These are phyloP conservation scores for Lichenostomus cassidix DNA, from an alignment of 2,113 vertebrate species.

Conservation along the genomic window DNA sequence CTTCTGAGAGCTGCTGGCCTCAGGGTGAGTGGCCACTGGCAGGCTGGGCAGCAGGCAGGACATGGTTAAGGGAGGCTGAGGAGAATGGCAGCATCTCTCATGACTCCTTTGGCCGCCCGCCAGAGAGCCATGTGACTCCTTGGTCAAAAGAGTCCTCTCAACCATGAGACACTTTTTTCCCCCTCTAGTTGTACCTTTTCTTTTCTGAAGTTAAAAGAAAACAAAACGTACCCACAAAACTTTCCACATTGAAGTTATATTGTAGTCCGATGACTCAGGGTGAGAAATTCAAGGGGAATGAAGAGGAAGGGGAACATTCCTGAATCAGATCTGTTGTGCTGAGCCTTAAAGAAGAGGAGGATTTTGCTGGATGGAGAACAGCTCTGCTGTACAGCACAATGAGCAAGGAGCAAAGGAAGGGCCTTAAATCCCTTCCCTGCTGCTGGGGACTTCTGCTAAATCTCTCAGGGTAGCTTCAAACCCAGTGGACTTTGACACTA, in stretches of 20 bases:
- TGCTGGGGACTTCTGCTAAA: background rate
- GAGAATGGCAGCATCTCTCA: conserved; percentile 46
- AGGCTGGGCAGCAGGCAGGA: conserved; percentile 4
- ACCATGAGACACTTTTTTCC: conserved; percentile 30
- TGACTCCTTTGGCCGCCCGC: conserved; percentile 48
- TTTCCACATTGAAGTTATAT: conserved; percentile 45
- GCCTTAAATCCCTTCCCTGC: background rate
- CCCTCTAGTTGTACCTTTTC: conserved; percentile 49
- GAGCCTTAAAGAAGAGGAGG: background rate
- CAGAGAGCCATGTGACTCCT: conserved; percentile 52
- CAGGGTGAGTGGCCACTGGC: rapidly evolving
- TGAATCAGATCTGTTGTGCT: conserved; percentile 47
- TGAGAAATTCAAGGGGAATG: conserved; percentile 25
- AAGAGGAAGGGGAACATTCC: conserved; percentile 29
- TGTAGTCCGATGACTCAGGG: conserved; percentile 20
- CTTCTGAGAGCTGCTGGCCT: background rate
- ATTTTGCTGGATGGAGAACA: conserved; percentile 27
- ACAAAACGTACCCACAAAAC: conserved; percentile 37
- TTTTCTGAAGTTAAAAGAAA: conserved; percentile 50
- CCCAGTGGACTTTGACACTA: background rate
- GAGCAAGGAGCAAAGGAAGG: conserved; percentile 2
- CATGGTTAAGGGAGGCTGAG: conserved; percentile 33
- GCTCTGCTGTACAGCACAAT: background rate
- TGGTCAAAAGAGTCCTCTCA: conserved; percentile 68
- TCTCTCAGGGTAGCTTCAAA: background rate